A percentile compares a stretch with the other conserved stretches of the same genome.
These are phyloP conservation scores for Spisula subtruncata DNA, from an alignment of 2,888 invertebrate genomes.

Conservation along the genomic window DNA sequence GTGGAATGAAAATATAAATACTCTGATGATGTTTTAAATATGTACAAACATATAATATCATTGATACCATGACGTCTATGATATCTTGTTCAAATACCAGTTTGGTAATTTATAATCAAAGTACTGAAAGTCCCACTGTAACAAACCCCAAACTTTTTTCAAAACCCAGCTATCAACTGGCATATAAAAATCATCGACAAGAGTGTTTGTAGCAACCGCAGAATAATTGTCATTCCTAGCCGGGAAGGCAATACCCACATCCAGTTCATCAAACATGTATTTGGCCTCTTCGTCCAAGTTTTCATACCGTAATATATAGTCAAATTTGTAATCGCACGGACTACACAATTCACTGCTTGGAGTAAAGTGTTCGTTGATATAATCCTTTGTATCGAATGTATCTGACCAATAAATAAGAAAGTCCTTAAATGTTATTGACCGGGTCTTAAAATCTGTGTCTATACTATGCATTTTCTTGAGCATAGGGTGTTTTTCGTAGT, in stretches of 20 bases:
- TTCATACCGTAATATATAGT: conserved; percentile 96
- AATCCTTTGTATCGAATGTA: conserved; percentile 77
- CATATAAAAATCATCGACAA: conserved; percentile 92
- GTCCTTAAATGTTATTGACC: conserved; percentile 52
- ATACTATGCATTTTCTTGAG: conserved; percentile 83
- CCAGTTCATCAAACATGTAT: conserved; percentile 81
- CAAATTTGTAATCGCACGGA: conserved; percentile 95
- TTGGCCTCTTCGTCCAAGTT: conserved; percentile 94
- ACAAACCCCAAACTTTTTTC: conserved; percentile 88
- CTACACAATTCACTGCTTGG: conserved; percentile 94
- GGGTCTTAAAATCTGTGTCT: conserved; percentile 62
- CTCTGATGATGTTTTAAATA: background rate
- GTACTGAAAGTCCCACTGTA: conserved; percentile 93
- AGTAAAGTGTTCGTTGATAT: conserved; percentile 95
- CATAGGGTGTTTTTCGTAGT: conserved; percentile 42
- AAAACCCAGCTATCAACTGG: conserved; percentile 90
- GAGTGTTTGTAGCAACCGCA: conserved; percentile 91
- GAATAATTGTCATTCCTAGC: conserved; percentile 84
- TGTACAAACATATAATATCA: background rate
- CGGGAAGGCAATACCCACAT: conserved; percentile 78
- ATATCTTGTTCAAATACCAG: conserved; percentile 49
- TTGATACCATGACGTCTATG: background rate
- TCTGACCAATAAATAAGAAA: conserved; percentile 89
- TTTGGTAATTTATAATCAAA: conserved; percentile 91
- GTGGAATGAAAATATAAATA: background rate